Conservation (phyloP, 2,797 vertebrate species). For the Poecile montanus region DNA sequence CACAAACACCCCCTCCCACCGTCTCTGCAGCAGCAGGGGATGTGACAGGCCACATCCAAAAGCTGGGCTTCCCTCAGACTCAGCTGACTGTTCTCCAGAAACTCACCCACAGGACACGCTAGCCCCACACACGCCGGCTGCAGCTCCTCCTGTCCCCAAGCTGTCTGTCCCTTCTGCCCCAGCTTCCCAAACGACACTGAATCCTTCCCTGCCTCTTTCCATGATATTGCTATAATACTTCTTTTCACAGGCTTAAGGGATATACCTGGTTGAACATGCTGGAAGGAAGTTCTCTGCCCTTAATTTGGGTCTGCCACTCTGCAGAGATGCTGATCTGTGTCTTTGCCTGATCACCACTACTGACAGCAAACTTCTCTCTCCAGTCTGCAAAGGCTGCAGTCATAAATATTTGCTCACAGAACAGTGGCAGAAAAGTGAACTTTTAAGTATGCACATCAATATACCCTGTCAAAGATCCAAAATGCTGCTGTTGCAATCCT, state of each 20-base stretch:
- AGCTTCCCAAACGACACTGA: not conserved
- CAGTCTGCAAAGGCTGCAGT: not conserved
- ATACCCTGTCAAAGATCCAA: not conserved
- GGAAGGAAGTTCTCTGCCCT: not conserved
- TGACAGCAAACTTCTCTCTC: not conserved
- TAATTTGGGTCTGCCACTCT: not conserved
- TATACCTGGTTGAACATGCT: not conserved
- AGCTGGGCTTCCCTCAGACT: not conserved
- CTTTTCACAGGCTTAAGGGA: not conserved
- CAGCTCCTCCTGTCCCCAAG: not conserved
- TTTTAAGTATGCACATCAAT: not conserved
- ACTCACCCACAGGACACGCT: accelerated
- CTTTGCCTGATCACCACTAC: not conserved
- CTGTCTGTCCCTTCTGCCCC: not conserved
- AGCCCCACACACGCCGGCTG: accelerated
- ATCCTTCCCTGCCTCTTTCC: accelerated
- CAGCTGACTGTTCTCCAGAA: not conserved
- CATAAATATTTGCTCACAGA: not conserved
- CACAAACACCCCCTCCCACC: accelerated
- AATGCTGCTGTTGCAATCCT: not conserved
- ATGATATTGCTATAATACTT: not conserved
- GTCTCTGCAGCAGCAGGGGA: accelerated
- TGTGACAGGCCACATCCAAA: not conserved
- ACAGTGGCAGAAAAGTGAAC: not conserved
- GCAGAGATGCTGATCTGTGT: not conserved